A percentile compares a stretch with the other conserved stretches of the same genome.
Evolutionary conservation across 1,140 invertebrate genomes (phyloP).

Genomic region (Drosophila nigromelanica): DNA sequence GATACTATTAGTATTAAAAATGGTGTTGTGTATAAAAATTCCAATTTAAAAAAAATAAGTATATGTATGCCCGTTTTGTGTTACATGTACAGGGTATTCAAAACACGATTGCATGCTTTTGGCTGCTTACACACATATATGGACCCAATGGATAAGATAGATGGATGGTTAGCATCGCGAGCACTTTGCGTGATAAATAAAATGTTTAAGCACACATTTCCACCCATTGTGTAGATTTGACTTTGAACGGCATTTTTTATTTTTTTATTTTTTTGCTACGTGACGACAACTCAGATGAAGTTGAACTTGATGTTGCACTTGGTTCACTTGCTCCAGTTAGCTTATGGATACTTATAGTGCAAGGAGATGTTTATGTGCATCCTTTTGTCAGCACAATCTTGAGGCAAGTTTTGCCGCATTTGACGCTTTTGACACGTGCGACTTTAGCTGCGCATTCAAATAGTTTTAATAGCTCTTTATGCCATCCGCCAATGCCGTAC

Average conservation of each 20-base stretch:
- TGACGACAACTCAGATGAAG: slow-evolving; percentile 51
- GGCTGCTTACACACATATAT: slow-evolving; percentile 6
- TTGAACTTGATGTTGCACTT: slow-evolving; percentile 41
- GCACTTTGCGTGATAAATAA: slow-evolving; percentile 79
- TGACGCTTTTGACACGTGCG: slow-evolving; percentile 72
- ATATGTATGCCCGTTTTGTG: neutral
- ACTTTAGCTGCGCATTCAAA: slow-evolving; percentile 20
- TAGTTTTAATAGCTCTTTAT: slow-evolving; percentile 17
- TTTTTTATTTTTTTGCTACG: slow-evolving; percentile 28
- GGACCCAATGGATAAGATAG: slow-evolving; percentile 35
- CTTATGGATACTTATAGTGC: neutral
- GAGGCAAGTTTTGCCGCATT: slow-evolving; percentile 61
- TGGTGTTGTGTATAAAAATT: no score
- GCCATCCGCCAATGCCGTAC: neutral
- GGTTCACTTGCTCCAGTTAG: neutral
- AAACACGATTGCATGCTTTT: slow-evolving; percentile 42
- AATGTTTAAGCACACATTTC: slow-evolving; percentile 81
- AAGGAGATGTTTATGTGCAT: slow-evolving; percentile 23
- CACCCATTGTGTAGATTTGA: slow-evolving; percentile 76
- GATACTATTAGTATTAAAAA: no score
- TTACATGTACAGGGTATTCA: slow-evolving; percentile 20
- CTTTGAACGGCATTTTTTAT: slow-evolving; percentile 52
- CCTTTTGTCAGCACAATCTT: slow-evolving; percentile 57
- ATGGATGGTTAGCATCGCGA: slow-evolving; percentile 45
- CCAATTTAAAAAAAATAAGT: neutral